Evolutionary conservation across 1,140 invertebrate species (phyloP).

Genomic region (Penaeus vannamei): DNA sequence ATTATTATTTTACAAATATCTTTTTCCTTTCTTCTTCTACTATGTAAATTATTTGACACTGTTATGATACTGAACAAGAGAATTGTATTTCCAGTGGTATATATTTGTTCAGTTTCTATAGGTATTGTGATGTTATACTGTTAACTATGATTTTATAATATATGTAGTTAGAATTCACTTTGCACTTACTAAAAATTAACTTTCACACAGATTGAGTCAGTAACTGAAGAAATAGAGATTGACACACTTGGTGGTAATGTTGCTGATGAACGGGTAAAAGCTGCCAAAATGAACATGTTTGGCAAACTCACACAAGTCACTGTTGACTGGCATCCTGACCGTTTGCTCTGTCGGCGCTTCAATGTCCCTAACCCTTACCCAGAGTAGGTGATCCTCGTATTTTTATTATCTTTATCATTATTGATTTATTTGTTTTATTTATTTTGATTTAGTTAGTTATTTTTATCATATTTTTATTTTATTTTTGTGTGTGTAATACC

Average conservation of each 20-base stretch:
- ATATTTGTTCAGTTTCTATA: no score
- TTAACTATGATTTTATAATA: no score
- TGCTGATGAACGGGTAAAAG: conserved; percentile 73
- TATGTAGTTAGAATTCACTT: no score
- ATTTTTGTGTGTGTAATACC: not conserved
- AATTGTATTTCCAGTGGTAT: no score
- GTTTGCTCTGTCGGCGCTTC: conserved; percentile 91
- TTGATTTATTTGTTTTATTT: not conserved
- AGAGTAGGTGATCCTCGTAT: conserved; percentile 71
- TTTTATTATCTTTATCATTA: not conserved
- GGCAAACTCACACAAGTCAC: conserved; percentile 83
- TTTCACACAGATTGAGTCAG: not conserved
- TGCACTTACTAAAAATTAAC: not conserved
- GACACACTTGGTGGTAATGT: conserved; percentile 15
- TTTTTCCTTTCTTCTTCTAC: no score
- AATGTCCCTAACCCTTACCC: conserved; percentile 91
- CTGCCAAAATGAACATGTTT: conserved; percentile 86
- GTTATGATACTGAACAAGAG: no score
- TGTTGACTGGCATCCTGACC: conserved; percentile 88
- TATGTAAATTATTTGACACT: no score
- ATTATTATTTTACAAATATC: not conserved
- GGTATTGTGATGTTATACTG: no score
- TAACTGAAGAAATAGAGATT: not conserved
- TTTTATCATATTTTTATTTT: not conserved
- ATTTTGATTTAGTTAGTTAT: not conserved